Base-by-base conservation (phyloP, 2,888 invertebrate species). In the Ariolimax columbianus region DNA sequence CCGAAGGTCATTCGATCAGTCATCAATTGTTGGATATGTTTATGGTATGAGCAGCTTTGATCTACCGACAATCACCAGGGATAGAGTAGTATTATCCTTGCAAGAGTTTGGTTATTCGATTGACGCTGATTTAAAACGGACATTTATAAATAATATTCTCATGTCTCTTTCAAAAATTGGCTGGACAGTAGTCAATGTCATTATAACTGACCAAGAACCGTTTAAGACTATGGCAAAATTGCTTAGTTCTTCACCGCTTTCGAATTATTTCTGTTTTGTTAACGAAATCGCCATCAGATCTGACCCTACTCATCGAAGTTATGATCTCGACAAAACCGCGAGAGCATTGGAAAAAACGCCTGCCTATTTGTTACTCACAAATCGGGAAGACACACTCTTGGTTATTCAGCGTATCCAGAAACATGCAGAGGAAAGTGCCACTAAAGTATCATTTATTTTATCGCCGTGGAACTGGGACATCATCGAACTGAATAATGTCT, bases 111-210 rank as follows among this genome's bases (percentile, higher is more conserved):
- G 83, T 23, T 83, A 68, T 63, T 77, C 83, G 26, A 77, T 38
- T 0, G 26, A 2, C 19, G 14, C 23, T 33, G 68, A 83, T 40
- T 43, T 82, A 19, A 19, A 33, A 26, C 36, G 11, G 3, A 40
- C 1, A 38, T 83, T 83, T 83, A 33, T 75, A 36, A 68, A 83
- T 0, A 83, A 83, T 51, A 9, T 47, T 36, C 51, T 77, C 1
- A 38, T 30, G 17, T 23, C 68, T 47, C 77, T 83, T 38, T 43
- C 33, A 11, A 33, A 66, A 33, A 73, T 83, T 40, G 43, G 40
- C 2, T 83, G 83, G 83, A 77, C 83, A 0, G 77, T 83, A 26
- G 23, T 83, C 11, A 83, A 83, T 38, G 77, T 83, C 7, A 77
- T 83, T 51, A 68, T 77, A n/a, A 40, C 66, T 36, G 55, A 83